Evolutionary conservation across 2,113 vertebrate species (phyloP).

Genomic region (Chelonoidis abingdonii): DNA sequence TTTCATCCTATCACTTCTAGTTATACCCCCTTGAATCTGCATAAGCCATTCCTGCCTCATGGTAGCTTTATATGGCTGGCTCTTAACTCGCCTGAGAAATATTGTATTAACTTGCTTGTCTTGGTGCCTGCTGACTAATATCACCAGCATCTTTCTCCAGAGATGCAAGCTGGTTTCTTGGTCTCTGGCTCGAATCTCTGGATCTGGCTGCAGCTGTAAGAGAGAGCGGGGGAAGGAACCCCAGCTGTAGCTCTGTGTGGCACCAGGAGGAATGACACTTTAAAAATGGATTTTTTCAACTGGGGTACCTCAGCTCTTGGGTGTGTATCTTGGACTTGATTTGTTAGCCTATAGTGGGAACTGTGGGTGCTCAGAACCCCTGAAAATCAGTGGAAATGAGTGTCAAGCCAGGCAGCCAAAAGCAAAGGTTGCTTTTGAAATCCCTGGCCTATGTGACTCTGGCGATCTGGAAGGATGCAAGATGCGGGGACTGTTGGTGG

Average conservation of each 20-base stretch:
- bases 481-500: background rate
- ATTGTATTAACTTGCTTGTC: background rate
- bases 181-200: background rate
- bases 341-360: background rate
- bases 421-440: background rate
- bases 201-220: background rate
- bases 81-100: background rate
- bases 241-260: background rate
- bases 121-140: background rate
- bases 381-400: background rate
- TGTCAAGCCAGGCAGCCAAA: background rate
- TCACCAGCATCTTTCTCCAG: background rate
- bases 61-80: constrained; percentile 50
- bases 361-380: background rate
- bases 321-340: background rate
- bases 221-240: background rate
- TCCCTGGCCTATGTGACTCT: background rate
- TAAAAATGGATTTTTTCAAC: background rate
- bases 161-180: background rate
- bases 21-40: constrained; percentile 44
- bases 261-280: background rate
- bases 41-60: constrained; percentile 7
- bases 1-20: constrained; percentile 60
- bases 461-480: background rate
- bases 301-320: background rate